Evolutionary conservation across 2,113 vertebrate species (phyloP), one percentile per base, ranked within the genome.

Genomic region (Toxostoma redivivum): DNA sequence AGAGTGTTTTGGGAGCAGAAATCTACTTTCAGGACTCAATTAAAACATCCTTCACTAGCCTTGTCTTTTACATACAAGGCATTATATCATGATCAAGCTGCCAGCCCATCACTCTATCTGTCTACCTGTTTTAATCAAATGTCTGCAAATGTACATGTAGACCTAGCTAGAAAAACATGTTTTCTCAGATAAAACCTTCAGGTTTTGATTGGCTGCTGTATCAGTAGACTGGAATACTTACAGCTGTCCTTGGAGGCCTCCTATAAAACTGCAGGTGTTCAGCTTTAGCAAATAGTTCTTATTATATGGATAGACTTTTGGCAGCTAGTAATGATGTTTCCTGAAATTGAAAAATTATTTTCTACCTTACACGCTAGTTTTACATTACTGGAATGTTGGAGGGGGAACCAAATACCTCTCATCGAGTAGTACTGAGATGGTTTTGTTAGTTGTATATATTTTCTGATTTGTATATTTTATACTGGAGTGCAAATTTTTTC

Each of bases 201-300:
- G 72, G 48, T 92, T 98, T 95, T 96, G 96, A 96, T 98, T 98
- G 97, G 97, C 97, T 98, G 97, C 98, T 97, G 97, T 98, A 93
- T 97, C 97, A 92, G 97, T 98, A 98, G 97, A 97, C 97, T 93
- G 69, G 66, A 97, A 96, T 97, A 87, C 89, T 97, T 95, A 71
- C 94, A 97, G 96, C 83, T 97, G 94, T 98, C 97, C 97, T 98
- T 38, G 11, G 98, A 98, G 98, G 96, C 97, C 94, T 92, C 96
- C 98, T 98, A 97, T 98, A 98, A 98, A 98, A 98, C 95, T 98
- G 97, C 98, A 98, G 98, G 98, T 98, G 98, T 98, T 98, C 98
- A 97, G 96, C 97, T 97, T 98, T 98, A 98, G 95, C 97, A 98
- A 98, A 98, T 97, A 98, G 96, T 98, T 98, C 96, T 98, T 98